Base-by-base conservation (phyloP, 2,797 vertebrate genomes). In the Chaetophractus vellerosus region DNA sequence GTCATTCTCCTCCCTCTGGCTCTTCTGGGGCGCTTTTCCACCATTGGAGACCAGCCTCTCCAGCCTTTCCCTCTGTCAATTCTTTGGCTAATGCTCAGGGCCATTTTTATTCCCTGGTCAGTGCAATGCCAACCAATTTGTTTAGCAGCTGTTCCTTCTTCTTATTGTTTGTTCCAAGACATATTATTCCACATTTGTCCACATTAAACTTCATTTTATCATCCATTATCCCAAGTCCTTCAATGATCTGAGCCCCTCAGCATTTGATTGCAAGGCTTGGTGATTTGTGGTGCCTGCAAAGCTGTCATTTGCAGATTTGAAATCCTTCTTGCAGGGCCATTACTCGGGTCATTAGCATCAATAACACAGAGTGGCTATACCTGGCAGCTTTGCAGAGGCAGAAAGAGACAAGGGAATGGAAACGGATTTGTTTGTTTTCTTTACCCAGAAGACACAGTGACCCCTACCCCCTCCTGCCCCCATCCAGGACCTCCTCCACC, bases 171-270 rank as follows among this genome's bases (percentile, higher is more conserved):
- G 74, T 91, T 96, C 96, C 91, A 96, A 97, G 93, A 95, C 95
- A 75, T 84, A 96, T 96, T 94, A 97, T 97, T 98, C 97, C 80
- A 52, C 83, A 96, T 93, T 91, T 97, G 90, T 96, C 95, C 84
- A 55, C 86, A 95, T 97, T 98, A 96, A 97, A 88, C 79, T 97
- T 93, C 84, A 82, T 94, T 96, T 96, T 96, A 93, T 96, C 93
- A 91, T 90, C 76, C 82, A 83, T 90, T 96, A 64, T 97, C 88
- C 96, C 84, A 91, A 87, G 63, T 72, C 97, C 68, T 94, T 92
- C 96, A 95, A 52, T 88, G 95, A 96, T 96, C 92, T 45, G 45
- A 16, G 18, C 90, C 72, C 24, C 87, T 92, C 68, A 96, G 48
- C n/a, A 63, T 96, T 93, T 91, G 92, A 96, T 76, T 78, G 66